Evolutionary conservation across 2,797 vertebrate species (phyloP).

Genomic region (Sebastes goodei): DNA sequence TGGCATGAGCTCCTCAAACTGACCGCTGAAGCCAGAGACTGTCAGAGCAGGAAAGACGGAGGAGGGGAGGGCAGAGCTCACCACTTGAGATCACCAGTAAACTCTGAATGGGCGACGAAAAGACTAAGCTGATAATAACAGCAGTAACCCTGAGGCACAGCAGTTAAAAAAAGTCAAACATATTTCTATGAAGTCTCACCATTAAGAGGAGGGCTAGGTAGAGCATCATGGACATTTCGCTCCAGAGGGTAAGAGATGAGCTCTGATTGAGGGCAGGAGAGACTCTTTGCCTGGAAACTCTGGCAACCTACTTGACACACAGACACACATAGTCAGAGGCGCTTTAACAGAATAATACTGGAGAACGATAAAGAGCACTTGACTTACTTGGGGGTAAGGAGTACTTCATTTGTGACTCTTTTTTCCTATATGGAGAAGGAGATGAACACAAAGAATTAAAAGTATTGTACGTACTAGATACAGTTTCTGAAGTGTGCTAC

Average conservation of each 20-base stretch:
- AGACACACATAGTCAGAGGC: neutral
- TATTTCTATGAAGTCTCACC: slow-evolving; percentile 70
- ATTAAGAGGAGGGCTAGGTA: slow-evolving; percentile 79
- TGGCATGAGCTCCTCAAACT: slow-evolving; percentile 63
- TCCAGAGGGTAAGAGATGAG: slow-evolving; percentile 81
- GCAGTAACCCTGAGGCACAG: neutral
- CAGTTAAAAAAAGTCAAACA: neutral
- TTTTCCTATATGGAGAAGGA: slow-evolving; percentile 75
- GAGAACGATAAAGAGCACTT: neutral
- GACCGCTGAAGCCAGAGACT: slow-evolving; percentile 44
- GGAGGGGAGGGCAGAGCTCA: neutral
- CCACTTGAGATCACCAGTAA: slow-evolving; percentile 1
- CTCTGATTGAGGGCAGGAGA: slow-evolving; percentile 66
- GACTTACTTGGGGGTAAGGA: slow-evolving; percentile 81
- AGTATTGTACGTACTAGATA: neutral
- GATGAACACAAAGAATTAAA: slow-evolving; percentile 7
- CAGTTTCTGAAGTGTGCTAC: neutral
- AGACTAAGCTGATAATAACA: neutral
- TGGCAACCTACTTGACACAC: slow-evolving; percentile 62
- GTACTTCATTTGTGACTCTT: slow-evolving; percentile 73
- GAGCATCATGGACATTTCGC: slow-evolving; percentile 69
- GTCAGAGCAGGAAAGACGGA: slow-evolving; percentile 15
- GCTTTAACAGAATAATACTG: neutral
- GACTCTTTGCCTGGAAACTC: slow-evolving; percentile 75
- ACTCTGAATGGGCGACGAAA: neutral